These are phyloP conservation scores for Saguinus midas DNA, from an alignment of 2,113 vertebrate species.

Conservation along the genomic window DNA sequence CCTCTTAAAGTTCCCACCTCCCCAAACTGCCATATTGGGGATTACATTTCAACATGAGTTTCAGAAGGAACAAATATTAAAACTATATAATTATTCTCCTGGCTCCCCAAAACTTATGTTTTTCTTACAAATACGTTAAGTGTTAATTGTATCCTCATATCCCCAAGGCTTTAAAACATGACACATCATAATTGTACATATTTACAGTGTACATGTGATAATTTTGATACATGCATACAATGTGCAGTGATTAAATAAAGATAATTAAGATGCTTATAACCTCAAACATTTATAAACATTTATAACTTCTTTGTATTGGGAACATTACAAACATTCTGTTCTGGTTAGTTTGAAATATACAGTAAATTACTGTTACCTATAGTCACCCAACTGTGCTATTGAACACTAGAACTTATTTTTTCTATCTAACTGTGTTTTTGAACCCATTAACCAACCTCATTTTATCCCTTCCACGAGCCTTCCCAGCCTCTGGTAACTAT, in stretches of 20 bases:
- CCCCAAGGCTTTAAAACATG: neutral
- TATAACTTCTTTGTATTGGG: neutral
- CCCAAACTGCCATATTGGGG: neutral
- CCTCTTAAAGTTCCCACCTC: neutral
- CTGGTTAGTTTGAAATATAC: neutral
- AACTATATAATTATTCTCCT: neutral
- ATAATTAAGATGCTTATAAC: neutral
- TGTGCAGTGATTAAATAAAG: neutral
- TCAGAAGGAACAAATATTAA: neutral
- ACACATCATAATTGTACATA: neutral
- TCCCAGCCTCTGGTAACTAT: neutral
- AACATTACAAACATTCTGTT: neutral
- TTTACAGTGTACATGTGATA: neutral
- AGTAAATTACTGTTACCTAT: neutral
- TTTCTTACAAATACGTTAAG: neutral
- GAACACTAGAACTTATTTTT: neutral
- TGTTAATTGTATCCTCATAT: neutral
- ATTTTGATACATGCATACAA: neutral
- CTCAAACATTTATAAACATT: neutral
- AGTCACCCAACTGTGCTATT: neutral
- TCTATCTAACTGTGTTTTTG: neutral
- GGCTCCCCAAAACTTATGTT: neutral
- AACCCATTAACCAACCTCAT: neutral
- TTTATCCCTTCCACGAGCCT: neutral
- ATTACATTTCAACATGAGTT: neutral